Evolutionary conservation across 2,888 invertebrate species (phyloP).

Genomic region (Stictocephala bisonia): DNA sequence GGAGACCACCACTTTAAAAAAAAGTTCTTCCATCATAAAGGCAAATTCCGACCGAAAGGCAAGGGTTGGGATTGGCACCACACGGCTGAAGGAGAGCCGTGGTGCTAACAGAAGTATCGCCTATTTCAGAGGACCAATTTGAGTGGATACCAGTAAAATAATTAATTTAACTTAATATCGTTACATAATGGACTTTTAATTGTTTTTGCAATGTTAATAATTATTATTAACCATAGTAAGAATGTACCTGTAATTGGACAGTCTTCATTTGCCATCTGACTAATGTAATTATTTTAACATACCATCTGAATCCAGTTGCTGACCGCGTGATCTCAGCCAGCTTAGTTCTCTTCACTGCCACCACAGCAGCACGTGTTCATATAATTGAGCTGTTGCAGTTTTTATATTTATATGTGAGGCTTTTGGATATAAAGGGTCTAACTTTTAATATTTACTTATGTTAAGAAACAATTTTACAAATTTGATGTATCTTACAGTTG

Average conservation of each 20-base stretch:
- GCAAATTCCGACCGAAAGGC: constrained; percentile 78
- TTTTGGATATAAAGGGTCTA: constrained; percentile 5
- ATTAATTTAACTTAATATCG: too few species aligned
- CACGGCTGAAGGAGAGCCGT: constrained; percentile 51
- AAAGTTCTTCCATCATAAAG: constrained; percentile 78
- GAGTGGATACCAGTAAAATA: too few species aligned
- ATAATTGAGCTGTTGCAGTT: not conserved
- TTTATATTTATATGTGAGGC: not conserved
- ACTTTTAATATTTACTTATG: constrained; percentile 23
- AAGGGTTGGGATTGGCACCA: constrained; percentile 77
- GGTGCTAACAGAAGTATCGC: constrained; percentile 53
- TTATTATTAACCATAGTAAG: too few species aligned
- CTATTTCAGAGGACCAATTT: too few species aligned
- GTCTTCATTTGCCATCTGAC: too few species aligned
- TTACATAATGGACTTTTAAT: too few species aligned
- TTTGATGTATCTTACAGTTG: not conserved
- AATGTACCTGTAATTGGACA: too few species aligned
- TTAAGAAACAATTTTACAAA: constrained; percentile 11
- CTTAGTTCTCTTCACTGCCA: constrained; percentile 17
- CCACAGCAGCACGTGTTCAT: constrained; percentile 8
- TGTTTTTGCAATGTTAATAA: too few species aligned
- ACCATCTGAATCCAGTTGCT: too few species aligned
- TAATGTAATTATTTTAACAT: too few species aligned
- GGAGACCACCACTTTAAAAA: constrained; percentile 81
- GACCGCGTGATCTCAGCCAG: constrained; percentile 3